Base-by-base conservation (phyloP, 2,888 invertebrate species). In the Colletes collaris region DNA sequence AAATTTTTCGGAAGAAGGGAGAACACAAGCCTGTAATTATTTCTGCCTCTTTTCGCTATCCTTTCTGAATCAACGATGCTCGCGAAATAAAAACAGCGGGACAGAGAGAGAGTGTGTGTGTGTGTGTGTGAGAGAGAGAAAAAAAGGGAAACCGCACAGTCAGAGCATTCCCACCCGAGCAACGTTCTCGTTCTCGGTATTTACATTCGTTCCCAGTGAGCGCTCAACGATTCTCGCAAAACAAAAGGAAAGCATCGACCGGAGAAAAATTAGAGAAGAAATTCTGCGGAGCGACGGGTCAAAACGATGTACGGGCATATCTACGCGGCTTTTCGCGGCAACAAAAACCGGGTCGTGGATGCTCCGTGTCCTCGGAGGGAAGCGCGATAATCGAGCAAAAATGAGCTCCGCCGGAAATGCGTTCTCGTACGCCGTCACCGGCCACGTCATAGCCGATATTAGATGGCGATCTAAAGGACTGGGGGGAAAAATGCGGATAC, bases 191-290 rank as follows among this genome's bases (percentile, higher is more conserved):
- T 75, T 59, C 59, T 52, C 11, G 40, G 63, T 58, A 64, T 70
- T 70, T 75, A 64, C 63, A 53, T 75, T 75, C 63, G 75, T 64
- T 63, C 46, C 58, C 56, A 19, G 69, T 10, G 69, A 46, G 50
- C 50, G 40, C 64, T 72, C 72, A 44, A 53, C 66, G 66, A 73
- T 73, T 75, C 58, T 49, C 13, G 75, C n/a, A 16, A 44, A 58
- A 70, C 56, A 64, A 75, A 70, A 46, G 44, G 19, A n/a, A 37
- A 63, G 16, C 50, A 19, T 75, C 56, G 63, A 56, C 16, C 63
- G 58, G 58, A 11, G 63, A 64, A 63, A 67, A 73, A 60, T 60
- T 60, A 46, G 10, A 27, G 44, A 62, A 16, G 59, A 59, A 58
- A 46, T 52, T 46, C 19, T 13, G 10, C 49, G 70, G 46, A 50